Conservation (phyloP, 1,140 invertebrate genomes). For the Luehdorfia chinensis region DNA sequence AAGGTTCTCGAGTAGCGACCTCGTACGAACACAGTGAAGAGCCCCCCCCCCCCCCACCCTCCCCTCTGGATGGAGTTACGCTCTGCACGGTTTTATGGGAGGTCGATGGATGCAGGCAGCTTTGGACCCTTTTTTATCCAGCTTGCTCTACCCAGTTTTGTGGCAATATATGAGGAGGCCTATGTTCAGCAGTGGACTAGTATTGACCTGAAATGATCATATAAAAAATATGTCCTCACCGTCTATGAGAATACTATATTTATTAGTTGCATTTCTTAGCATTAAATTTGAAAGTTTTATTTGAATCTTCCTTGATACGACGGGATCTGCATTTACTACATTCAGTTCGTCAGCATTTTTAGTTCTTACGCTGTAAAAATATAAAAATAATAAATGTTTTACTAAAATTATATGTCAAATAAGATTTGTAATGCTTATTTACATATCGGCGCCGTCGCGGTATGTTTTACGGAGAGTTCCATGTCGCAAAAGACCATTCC, state of each 20-base stretch:
- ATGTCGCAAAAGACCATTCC: slow-evolving; percentile 45
- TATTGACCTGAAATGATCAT: no score
- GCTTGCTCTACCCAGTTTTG: no score
- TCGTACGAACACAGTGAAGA: no score
- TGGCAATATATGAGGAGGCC: no score
- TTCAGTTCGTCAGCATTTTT: slow-evolving; percentile 50
- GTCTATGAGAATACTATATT: slow-evolving; percentile 37
- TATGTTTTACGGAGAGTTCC: slow-evolving; percentile 51
- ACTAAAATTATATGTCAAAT: slow-evolving; percentile 3
- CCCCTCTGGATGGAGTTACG: no score
- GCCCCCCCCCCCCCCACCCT: no score
- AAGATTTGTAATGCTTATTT: background rate
- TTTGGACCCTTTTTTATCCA: no score
- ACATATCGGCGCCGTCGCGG: slow-evolving; percentile 46
- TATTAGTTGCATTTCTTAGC: slow-evolving; percentile 35
- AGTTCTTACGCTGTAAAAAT: slow-evolving; percentile 37
- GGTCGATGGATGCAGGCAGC: no score
- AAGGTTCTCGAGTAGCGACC: no score
- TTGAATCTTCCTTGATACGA: slow-evolving; percentile 57
- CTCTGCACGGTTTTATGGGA: no score
- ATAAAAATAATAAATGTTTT: slow-evolving; percentile 1
- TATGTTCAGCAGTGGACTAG: no score
- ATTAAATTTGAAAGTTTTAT: slow-evolving; percentile 51
- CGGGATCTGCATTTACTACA: slow-evolving; percentile 43
- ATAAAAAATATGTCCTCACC: slow-evolving; percentile 25